These are phyloP conservation scores for Drosophila pectinifera DNA, from an alignment of 1,140 invertebrate species.

Conservation along the genomic window DNA sequence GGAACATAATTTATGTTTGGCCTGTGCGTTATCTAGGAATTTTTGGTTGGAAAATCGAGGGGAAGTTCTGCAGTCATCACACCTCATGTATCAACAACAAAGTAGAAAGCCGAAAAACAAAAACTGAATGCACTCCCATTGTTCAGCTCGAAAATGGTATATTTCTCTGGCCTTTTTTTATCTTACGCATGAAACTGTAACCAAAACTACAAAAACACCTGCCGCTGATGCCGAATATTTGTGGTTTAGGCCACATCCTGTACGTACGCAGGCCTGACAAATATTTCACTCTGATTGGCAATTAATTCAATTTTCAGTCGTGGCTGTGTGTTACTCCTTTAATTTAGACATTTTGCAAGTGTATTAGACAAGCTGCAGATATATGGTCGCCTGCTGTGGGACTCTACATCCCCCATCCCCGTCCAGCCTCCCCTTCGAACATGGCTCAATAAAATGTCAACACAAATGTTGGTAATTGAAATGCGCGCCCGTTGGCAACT, in stretches of 20 bases:
- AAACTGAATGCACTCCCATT: constrained; percentile 68
- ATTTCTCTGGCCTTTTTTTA: constrained; percentile 14
- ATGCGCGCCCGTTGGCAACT: constrained; percentile 53
- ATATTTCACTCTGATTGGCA: constrained; percentile 68
- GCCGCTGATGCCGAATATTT: constrained; percentile 43
- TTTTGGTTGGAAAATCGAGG: constrained; percentile 5
- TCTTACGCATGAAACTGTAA: constrained; percentile 54
- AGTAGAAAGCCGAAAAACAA: constrained; percentile 51
- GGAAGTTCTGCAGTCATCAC: constrained; percentile 54
- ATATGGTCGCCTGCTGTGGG: constrained; percentile 69
- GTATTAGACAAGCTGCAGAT: constrained; percentile 46
- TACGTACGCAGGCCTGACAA: constrained; percentile 8
- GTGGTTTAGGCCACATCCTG: constrained; percentile 41
- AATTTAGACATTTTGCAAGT: constrained; percentile 76
- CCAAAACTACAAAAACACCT: constrained; percentile 57
- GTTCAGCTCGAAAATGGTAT: constrained; percentile 40
- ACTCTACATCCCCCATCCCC: constrained; percentile 7
- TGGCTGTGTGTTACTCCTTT: constrained; percentile 43
- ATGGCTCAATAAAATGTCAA: constrained; percentile 78
- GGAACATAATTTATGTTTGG: constrained; percentile 66
- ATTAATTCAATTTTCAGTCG: constrained; percentile 69
- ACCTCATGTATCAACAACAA: constrained; percentile 82
- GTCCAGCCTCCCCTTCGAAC: constrained; percentile 28
- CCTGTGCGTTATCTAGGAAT: constrained; percentile 49
- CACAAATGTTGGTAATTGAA: constrained; percentile 77